Evolutionary conservation across 1,140 invertebrate species (phyloP), one percentile per base, ranked within the genome.

Genomic region (Leptopilina boulardi): DNA sequence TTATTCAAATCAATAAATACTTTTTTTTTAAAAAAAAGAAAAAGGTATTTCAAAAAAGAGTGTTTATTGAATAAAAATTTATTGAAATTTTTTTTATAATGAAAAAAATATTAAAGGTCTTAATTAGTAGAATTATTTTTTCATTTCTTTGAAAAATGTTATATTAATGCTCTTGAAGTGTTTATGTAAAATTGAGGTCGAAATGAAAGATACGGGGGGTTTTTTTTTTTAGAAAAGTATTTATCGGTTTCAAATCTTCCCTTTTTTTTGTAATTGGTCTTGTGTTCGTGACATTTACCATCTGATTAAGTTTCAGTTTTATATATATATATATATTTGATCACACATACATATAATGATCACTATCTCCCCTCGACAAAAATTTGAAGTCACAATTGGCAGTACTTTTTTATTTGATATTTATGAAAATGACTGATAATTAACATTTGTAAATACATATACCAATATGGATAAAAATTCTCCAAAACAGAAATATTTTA

Each of bases 391-490:
- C 19, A 54, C 51, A 26, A 56, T 56, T 18, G 51, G 51, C 18
- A n/a, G n/a, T 23, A 2, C 54, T 56, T 3, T 56, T 23, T 23
- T 13, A 30, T 59, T 59, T 23, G 21, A 59, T 59, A 59, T 59
- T 59, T 59, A 59, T 59, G 23, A 59, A 59, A 59, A 59, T 59
- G 21, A 26, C 56, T 26, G 13, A 21, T 15, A 30, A 59, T 59
- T 13, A 59, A 26, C 56, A 59, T 23, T 13, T 38, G 8, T 38
- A 38, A 11, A 59, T 59, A 9, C 3, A 19, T 59, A 11, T 21
- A n/a, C n/a, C n/a, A n/a, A n/a, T n/a, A n/a, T n/a, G n/a, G n/a
- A n/a, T n/a, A n/a, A 23, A 15, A 11, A 26, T 15, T 11, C 26
- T 26, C 26, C 9, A 11, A 26, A 5, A 11, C 23, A 13, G 3